Evolutionary conservation across 2,888 invertebrate genomes (phyloP).

Genomic region (Epirrhoe tristata): DNA sequence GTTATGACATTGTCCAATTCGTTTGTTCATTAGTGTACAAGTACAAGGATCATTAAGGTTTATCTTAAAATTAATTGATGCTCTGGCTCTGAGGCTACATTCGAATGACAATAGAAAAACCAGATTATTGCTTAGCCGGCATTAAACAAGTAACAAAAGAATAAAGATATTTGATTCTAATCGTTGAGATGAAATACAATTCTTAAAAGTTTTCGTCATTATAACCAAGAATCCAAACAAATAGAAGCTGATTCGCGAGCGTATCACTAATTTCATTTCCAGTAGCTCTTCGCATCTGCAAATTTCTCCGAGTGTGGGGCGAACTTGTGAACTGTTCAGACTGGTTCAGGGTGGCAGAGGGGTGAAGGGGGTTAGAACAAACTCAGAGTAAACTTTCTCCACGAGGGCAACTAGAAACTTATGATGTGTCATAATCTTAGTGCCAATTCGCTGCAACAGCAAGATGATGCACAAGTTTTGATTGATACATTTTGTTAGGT

Average conservation of each 20-base stretch:
- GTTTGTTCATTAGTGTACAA: neutral
- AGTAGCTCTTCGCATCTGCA: slow-evolving; percentile 51
- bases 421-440: slow-evolving; percentile 69
- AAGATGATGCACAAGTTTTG: slow-evolving; percentile 21
- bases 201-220: neutral
- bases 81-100: neutral
- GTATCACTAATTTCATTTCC: slow-evolving; percentile 43
- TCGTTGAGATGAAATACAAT: neutral
- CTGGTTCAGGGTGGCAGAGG: slow-evolving; percentile 48
- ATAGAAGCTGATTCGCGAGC: slow-evolving; percentile 25
- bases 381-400: slow-evolving; percentile 68
- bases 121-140: too few species aligned
- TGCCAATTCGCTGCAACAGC: slow-evolving; percentile 49
- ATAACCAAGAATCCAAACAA: slow-evolving; percentile 17
- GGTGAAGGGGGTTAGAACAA: slow-evolving; percentile 47
- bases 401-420: slow-evolving; percentile 66
- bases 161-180: neutral
- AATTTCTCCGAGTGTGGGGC: slow-evolving; percentile 52
- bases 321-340: slow-evolving; percentile 68
- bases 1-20: neutral
- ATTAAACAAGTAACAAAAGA: too few species aligned
- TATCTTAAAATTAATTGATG: neutral
- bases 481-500: slow-evolving; percentile 1
- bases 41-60: neutral
- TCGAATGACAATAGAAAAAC: neutral